Base-by-base conservation (phyloP, 2,888 invertebrate species). In the Lasioglossum oenotherae region DNA sequence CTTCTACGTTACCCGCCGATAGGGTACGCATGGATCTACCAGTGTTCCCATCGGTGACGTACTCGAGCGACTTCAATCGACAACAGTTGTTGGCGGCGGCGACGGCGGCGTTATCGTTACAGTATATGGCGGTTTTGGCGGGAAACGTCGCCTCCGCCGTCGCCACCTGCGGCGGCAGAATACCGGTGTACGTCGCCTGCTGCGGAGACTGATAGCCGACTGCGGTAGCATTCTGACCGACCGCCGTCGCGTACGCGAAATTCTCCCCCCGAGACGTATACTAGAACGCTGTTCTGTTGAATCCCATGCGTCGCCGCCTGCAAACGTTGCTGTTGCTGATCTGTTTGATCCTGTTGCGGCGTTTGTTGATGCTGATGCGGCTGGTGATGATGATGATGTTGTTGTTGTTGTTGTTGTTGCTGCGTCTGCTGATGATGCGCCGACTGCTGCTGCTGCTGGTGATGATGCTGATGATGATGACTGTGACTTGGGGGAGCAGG, bases 201-300 rank as follows among this genome's bases (percentile, higher is more conserved):
- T 92, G 92, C 85, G 89, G 90, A 74, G 91, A 90, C 80, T 91
- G 92, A 86, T 93, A 91, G 81, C 92, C 91, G 87, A 85, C 88
- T 85, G 90, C 91, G 86, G 95, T 95, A 95, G 95, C 95, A 91
- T 95, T 92, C 90, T 95, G 95, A 88, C 95, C 95, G 86, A 96
- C 95, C 87, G 96, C 95, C 87, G 93, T 92, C 80, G 95, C 93
- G 94, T 96, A 96, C 83, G 96, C 96, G 92, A 96, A 96, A 94
- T 96, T 96, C 90, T 96, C 96, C 93, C 93, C 96, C 96, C 81
- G 96, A 96, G 75, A 96, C 96, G 93, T 96, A 96, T 85, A 96
- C 96, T 95, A 96, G 95, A 92, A 96, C 96, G 95, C 96, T 96
- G 91, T 96, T 96, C 86, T 96, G 95, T 81, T 93, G 93, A 81